Evolutionary conservation across 2,888 invertebrate species (phyloP), one percentile per base, ranked within the genome.

Genomic region (Galerucella nymphaeae): DNA sequence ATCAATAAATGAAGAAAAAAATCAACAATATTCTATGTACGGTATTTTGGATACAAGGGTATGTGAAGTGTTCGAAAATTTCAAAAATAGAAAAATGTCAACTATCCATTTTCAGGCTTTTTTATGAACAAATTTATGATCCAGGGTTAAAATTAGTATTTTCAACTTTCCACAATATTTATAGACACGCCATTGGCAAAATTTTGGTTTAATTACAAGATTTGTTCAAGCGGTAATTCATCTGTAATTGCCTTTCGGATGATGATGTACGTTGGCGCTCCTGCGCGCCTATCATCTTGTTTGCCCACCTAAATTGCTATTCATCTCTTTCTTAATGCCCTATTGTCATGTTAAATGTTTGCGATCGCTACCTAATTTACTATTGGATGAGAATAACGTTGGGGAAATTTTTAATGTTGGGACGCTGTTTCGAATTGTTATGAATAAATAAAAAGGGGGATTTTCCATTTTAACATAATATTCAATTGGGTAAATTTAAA

Each of bases 211-310:
- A 84, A 84, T 84, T 84, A 84, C 79, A 78, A 81, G 82, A 83
- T 83, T 84, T 83, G 85, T 80, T 84, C 81, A 80, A 85, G 85
- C 85, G 84, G 84, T 85, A 85, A 85, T 84, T 84, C 81, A 84
- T 84, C 81, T 80, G 82, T 83, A 85, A 85, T 84, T 84, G 84
- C 83, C 83, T 84, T 13, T 74, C 76, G 70, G 73, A 73, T 76
- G 76, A 73, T 76, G 76, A 76, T 71, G 72, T 75, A 72, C 74
- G 77, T 74, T 76, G 79, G 78, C 67, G 67, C 67, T 66, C 66
- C 68, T 61, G n/a, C n/a, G 79, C 81, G 63, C 63, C 80, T 80
- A 83, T 83, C 83, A 83, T 82, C 83, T 83, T 86, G 85, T 86
- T 86, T 86, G 85, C 84, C 80, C 79, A 84, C 74, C 79, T 82